phyloP scores from a whole-genome alignment of 2,888 invertebrate genomes.

The Ypsolopha sequella region DNA sequence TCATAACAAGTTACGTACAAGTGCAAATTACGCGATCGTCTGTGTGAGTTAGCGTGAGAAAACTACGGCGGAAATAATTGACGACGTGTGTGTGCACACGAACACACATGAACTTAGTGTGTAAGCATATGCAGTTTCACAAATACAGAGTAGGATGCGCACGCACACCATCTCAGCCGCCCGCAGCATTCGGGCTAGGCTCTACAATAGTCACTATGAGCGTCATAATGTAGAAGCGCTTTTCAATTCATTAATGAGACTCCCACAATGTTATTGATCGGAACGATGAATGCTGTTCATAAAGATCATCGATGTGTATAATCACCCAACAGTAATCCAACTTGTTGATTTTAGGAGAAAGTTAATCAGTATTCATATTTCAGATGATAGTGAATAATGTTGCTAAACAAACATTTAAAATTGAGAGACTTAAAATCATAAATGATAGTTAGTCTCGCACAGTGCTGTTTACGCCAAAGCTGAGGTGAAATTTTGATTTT shows the following conservation, averaged over 20 bases:
- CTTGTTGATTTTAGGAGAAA: constrained; percentile 35
- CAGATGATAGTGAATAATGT: too few relatives aligned
- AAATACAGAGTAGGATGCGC: constrained; percentile 19
- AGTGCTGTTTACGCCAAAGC: neutral
- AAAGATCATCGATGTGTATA: constrained; percentile 34
- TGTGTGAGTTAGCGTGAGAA: constrained; percentile 65
- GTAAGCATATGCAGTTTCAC: constrained; percentile 20
- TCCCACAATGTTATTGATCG: constrained; percentile 50
- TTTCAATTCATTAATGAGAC: constrained; percentile 58
- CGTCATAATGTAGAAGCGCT: constrained; percentile 57
- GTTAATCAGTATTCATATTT: constrained; percentile 24
- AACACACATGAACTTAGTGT: constrained; percentile 34
- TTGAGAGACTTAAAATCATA: neutral
- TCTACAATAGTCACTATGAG: constrained; percentile 49
- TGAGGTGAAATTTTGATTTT: neutral
- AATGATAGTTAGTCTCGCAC: neutral
- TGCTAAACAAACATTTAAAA: neutral
- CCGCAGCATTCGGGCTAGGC: constrained; percentile 43
- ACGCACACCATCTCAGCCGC: constrained; percentile 29
- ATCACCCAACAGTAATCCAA: constrained; percentile 34
- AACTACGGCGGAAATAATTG: constrained; percentile 53
- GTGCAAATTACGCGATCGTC: constrained; percentile 47
- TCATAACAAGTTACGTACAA: constrained; percentile 32
- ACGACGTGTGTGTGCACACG: constrained; percentile 31
- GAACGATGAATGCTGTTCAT: constrained; percentile 35